These are phyloP conservation scores for Ophiodon elongatus DNA, from an alignment of 2,113 vertebrate genomes.

Conservation along the genomic window DNA sequence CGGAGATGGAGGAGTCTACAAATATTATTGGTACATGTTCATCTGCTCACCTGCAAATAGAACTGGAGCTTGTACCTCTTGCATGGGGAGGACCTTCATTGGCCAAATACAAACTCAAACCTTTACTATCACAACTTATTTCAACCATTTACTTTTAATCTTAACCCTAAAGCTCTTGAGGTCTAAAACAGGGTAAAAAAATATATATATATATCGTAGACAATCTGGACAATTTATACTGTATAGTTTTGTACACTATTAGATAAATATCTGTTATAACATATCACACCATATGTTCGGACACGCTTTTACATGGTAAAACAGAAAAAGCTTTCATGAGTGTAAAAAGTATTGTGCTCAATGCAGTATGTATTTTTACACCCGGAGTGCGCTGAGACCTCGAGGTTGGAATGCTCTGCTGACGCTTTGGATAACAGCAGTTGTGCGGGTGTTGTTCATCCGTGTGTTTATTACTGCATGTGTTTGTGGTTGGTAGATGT, in stretches of 20 bases:
- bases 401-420: background rate
- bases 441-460: background rate
- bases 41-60: slow-evolving; percentile 58
- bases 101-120: background rate
- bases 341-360: background rate
- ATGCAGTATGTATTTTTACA: background rate
- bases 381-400: background rate
- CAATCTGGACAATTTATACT: no score
- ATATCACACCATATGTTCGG: background rate
- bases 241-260: background rate
- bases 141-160: background rate
- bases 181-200: background rate
- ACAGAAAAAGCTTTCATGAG: background rate
- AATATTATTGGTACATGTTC: slow-evolving; percentile 78
- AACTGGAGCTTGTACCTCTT: slow-evolving; percentile 48
- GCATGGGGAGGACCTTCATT: background rate
- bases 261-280: no score
- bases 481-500: background rate
- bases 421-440: slow-evolving; percentile 4
- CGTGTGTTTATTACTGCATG: background rate
- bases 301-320: background rate
- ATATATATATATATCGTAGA: background rate
- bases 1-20: slow-evolving; percentile 47
- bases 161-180: background rate
- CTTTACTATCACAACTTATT: background rate